phyloP scores from a whole-genome alignment of 2,113 vertebrate genomes.

The Megalops atlanticus region DNA sequence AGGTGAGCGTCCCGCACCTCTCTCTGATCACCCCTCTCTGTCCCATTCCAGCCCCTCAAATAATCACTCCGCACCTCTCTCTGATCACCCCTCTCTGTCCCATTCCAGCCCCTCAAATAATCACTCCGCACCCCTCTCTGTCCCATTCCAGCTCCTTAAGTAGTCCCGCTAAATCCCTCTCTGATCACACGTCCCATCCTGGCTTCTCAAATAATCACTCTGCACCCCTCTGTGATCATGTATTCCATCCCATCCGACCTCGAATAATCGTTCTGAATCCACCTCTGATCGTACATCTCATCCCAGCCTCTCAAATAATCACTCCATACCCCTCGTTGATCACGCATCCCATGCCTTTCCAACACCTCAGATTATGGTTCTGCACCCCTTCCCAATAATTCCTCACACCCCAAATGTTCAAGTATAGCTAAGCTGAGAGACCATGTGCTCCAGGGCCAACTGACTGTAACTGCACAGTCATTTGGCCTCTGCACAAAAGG shows the following conservation, averaged over 20 bases:
- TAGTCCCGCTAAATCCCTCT: too few relatives aligned
- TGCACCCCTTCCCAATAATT: too few relatives aligned
- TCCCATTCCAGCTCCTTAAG: neutral
- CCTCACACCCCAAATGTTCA: too few relatives aligned
- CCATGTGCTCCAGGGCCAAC: neutral
- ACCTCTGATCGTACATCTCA: too few relatives aligned
- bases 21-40: neutral
- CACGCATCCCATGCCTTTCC: neutral
- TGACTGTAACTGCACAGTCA: neutral
- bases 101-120: too few relatives aligned
- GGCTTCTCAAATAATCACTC: too few relatives aligned
- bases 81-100: neutral
- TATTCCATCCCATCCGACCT: too few relatives aligned
- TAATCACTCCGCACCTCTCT: neutral
- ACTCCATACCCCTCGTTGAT: neutral
- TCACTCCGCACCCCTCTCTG: neutral
- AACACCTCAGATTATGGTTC: too few relatives aligned
- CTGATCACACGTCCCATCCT: too few relatives aligned
- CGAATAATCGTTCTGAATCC: too few relatives aligned
- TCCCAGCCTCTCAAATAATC: too few relatives aligned
- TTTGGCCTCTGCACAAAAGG: neutral
- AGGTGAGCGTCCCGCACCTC: constrained; percentile 75
- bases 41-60: neutral
- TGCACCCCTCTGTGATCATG: neutral
- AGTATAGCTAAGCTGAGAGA: neutral